Conservation (phyloP, 2,113 vertebrate genomes). For the Emberiza fucata region DNA sequence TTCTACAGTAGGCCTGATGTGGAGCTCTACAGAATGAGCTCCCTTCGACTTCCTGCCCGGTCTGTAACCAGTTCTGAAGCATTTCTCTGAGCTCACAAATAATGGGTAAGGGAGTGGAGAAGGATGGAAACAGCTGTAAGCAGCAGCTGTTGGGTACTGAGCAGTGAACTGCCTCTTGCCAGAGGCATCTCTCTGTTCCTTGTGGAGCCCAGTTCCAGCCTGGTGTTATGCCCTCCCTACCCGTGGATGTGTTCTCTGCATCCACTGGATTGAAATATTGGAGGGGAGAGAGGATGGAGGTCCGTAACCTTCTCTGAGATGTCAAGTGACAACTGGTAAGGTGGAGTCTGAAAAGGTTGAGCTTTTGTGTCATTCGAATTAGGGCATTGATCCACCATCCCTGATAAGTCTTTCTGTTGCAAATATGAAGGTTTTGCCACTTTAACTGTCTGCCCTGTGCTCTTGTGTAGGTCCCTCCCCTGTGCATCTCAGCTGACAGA, state of each 20-base stretch:
- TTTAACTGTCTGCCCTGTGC: not conserved
- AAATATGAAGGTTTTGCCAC: not conserved
- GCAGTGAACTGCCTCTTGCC: not conserved
- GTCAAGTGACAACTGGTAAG: not conserved
- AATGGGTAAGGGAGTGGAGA: not conserved
- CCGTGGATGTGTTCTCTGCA: rapidly evolving
- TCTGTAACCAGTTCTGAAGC: not conserved
- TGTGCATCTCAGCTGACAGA: not conserved
- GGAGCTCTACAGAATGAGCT: not conserved
- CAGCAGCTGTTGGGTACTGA: slow-evolving; percentile 7
- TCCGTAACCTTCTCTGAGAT: not conserved
- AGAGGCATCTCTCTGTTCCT: not conserved
- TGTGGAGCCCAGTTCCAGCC: not conserved
- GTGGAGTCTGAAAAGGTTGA: not conserved
- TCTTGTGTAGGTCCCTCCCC: not conserved
- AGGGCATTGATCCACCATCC: not conserved
- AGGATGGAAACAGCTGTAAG: slow-evolving; percentile 24
- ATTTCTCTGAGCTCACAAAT: not conserved
- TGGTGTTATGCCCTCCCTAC: not conserved
- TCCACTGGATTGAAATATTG: not conserved
- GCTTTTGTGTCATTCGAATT: not conserved
- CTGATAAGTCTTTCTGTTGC: not conserved
- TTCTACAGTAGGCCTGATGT: not conserved
- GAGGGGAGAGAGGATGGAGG: not conserved
- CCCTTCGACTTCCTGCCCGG: not conserved